Conservation (phyloP, 2,888 invertebrate genomes). For the Tinea trinotella region DNA sequence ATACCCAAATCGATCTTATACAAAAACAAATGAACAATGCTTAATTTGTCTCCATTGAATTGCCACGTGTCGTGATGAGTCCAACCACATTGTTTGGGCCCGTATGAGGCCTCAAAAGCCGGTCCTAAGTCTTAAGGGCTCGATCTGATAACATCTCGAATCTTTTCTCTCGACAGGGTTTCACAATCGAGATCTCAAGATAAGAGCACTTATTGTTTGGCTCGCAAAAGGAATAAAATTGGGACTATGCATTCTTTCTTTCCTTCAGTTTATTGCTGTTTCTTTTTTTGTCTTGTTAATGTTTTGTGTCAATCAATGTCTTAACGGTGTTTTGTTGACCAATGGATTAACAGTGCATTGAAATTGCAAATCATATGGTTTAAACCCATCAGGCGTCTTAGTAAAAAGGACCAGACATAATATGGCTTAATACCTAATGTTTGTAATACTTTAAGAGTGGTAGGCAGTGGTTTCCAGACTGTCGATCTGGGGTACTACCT, state of each 20-base stretch:
- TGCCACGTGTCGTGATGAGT: slow-evolving; percentile 49
- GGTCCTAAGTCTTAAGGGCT: slow-evolving; percentile 12
- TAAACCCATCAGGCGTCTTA: too few relatives aligned
- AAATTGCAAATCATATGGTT: neutral
- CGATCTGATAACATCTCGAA: slow-evolving; percentile 17
- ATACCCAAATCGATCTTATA: slow-evolving; percentile 35
- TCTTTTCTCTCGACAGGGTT: slow-evolving; percentile 14
- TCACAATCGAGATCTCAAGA: slow-evolving; percentile 13
- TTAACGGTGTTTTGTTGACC: neutral
- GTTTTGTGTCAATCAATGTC: slow-evolving; percentile 10
- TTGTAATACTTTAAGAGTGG: too few relatives aligned
- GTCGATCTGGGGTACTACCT: too few relatives aligned
- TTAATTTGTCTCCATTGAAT: slow-evolving; percentile 48
- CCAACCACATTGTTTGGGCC: slow-evolving; percentile 41
- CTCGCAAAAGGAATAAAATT: neutral
- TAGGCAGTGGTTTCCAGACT: too few relatives aligned
- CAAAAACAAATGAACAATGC: slow-evolving; percentile 30
- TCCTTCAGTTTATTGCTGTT: too few relatives aligned
- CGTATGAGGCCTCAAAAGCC: slow-evolving; percentile 33
- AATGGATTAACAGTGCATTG: neutral
- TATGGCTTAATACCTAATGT: too few relatives aligned
- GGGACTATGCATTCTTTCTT: neutral
- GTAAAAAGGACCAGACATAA: too few relatives aligned
- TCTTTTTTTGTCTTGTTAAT: neutral
- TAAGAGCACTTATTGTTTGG: slow-evolving; percentile 6